These are phyloP conservation scores for Nematostella vectensis DNA, from an alignment of 92 coral and sea anemone genomes.

Conservation along the genomic window DNA sequence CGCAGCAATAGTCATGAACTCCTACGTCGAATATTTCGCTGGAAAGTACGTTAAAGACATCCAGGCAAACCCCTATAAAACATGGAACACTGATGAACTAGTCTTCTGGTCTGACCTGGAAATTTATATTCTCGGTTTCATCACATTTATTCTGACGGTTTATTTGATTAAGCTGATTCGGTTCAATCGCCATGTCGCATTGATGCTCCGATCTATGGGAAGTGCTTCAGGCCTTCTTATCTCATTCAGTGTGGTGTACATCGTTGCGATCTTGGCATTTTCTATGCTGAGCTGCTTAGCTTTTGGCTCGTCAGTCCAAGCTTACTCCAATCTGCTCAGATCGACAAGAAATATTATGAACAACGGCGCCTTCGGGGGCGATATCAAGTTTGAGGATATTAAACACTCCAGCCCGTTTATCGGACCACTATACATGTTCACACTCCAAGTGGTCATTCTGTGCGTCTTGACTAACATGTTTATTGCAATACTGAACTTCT, in stretches of 20 bases:
- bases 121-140: conserved; percentile 49
- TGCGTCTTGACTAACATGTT: conserved; percentile 61
- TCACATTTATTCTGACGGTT: conserved; percentile 55
- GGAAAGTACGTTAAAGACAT: conserved; percentile 51
- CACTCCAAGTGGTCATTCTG: conserved; percentile 36
- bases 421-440: conserved; percentile 58
- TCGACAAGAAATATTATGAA: conserved; percentile 38
- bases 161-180: conserved; percentile 48
- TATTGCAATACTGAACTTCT: conserved; percentile 51
- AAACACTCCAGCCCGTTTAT: conserved; percentile 32
- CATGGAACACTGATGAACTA: conserved; percentile 64
- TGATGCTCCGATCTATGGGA: conserved; percentile 36
- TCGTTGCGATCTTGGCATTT: conserved; percentile 48
- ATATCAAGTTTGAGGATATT: conserved; percentile 39
- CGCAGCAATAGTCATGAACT: conserved; percentile 45
- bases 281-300: conserved; percentile 55
- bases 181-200: conserved; percentile 54
- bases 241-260: conserved; percentile 55
- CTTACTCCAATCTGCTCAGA: conserved; percentile 38
- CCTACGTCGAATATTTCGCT: conserved; percentile 51
- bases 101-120: conserved; percentile 55
- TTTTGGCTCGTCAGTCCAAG: conserved; percentile 36
- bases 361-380: conserved; percentile 59
- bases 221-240: conserved; percentile 28
- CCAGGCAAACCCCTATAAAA: conserved; percentile 54